Conservation (phyloP, 2,888 invertebrate species). For the Deroplatys truncata region DNA sequence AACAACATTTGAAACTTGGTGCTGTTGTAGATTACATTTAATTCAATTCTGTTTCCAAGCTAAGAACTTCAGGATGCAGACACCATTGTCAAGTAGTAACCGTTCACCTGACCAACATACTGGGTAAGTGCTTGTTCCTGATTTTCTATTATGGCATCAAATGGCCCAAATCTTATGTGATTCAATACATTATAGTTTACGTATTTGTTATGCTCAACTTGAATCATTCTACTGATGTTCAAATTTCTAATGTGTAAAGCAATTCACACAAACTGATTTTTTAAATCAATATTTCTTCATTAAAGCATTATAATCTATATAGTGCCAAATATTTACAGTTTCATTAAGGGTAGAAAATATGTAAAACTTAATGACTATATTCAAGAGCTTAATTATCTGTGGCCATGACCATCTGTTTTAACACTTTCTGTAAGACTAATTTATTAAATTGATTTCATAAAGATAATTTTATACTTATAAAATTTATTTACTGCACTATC, state of each 20-base stretch:
- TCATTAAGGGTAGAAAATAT: neutral
- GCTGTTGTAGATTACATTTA: no score
- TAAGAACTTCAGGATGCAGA: no score
- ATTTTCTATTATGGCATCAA: neutral
- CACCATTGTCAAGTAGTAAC: neutral
- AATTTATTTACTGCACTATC: no score
- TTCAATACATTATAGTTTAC: neutral
- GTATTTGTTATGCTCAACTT: neutral
- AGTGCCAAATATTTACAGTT: neutral
- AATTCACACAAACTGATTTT: no score
- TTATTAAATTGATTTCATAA: neutral
- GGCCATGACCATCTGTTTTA: neutral
- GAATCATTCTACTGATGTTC: no score
- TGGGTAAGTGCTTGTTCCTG: neutral
- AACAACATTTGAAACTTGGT: no score
- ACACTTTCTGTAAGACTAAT: neutral
- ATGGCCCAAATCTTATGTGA: neutral
- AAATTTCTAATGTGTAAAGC: no score
- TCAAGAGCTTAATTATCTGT: neutral
- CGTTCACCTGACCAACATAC: neutral
- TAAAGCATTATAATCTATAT: neutral
- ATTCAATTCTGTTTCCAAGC: no score
- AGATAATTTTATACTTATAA: no score
- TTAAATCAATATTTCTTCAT: neutral
- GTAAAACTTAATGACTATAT: neutral